Percentiles rank a stretch among this genome's conserved stretches.
Evolutionary conservation across 37 sponge, comb jelly and placozoan genomes (phyloP).

Genomic region (Agelas oroides): DNA sequence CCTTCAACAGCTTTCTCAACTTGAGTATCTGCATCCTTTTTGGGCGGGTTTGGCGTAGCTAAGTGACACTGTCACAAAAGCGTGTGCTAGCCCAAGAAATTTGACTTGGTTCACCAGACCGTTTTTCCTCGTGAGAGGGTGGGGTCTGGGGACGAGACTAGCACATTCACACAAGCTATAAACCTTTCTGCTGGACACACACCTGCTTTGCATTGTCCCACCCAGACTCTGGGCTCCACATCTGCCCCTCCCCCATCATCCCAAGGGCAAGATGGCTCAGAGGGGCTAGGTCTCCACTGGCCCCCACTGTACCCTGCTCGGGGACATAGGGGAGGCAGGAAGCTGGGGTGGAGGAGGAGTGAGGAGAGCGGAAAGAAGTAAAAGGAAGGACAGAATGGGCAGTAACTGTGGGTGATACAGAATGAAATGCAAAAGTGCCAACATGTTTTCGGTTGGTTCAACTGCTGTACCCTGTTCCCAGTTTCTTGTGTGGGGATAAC

Average conservation of each 20-base stretch:
- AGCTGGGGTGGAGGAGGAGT: slow-evolving; percentile 32
- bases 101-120: no score
- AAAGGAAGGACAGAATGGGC: neutral
- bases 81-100: no score
- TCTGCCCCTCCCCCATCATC: slow-evolving; percentile 92
- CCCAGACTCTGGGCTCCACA: slow-evolving; percentile 96
- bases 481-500: no score
- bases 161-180: no score
- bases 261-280: slow-evolving; percentile 94
- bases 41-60: no score
- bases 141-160: no score
- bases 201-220: slow-evolving; percentile 87
- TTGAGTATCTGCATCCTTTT: no score
- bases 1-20: no score
- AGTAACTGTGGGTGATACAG: neutral
- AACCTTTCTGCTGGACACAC: neutral
- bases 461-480: no score
- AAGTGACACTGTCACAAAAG: no score
- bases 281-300: slow-evolving; percentile 98
- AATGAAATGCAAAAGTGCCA: neutral
- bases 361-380: neutral
- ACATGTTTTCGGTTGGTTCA: no score
- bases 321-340: slow-evolving; percentile 87
- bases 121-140: no score
- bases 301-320: slow-evolving; percentile 96